Evolutionary conservation across 2,888 invertebrate genomes (phyloP), one percentile per base, ranked within the genome.

Genomic region (Dryococelus australis): DNA sequence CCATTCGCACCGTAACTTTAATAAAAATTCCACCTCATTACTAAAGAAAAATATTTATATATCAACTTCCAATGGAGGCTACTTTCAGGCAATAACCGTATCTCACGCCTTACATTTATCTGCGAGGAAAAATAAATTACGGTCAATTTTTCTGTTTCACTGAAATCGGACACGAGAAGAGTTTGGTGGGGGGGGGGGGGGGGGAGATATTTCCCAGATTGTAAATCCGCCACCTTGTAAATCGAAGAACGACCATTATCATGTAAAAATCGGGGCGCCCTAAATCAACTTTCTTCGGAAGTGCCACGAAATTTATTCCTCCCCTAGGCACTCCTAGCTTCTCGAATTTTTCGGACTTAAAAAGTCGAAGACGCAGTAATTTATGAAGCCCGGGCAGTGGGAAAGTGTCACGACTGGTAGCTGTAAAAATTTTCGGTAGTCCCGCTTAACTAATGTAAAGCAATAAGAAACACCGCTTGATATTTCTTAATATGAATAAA

Each of bases 21-120:
- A 65, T 65, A 65, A 65, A 65, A 65, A 65, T 65, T 16, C 65
- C 65, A 65, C 24, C 65, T 65, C 12, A 65, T 65, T n/a, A n/a
- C 65, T 20, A 65, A 8, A 65, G 0, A n/a, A 3, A n/a, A 10
- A 65, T n/a, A 65, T n/a, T 1, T n/a, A 51, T 16, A 51, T 16
- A 51, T 51, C 20, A 51, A 5, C n/a, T 24, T 65, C n/a, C 13
- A 3, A n/a, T 65, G 65, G n/a, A 65, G 65, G 8, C 20, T 24
- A 65, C 65, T n/a, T 20, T 0, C 24, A 24, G 65, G 65, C 20
- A 65, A 65, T 65, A 65, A 65, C n/a, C 65, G 65, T 65, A 65
- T 65, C 65, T 65, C 65, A 65, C 65, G 65, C 65, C 65, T 24
- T 65, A 65, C 65, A 65, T 65, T 65, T 65, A 65, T 65, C 65